Base-by-base conservation (phyloP, 2,797 vertebrate genomes). In the Pipistrellus pipistrellus region DNA sequence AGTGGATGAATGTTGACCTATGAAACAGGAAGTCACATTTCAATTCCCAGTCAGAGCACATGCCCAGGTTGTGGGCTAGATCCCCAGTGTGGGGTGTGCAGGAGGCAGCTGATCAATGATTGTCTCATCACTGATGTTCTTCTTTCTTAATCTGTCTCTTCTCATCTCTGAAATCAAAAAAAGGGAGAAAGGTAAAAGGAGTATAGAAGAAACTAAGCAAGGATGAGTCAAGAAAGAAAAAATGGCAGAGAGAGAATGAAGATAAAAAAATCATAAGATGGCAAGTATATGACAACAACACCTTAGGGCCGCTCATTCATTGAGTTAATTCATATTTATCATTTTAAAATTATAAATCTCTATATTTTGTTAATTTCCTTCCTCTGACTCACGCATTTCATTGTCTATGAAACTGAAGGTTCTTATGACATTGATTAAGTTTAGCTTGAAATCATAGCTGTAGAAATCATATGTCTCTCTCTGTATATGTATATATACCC, bases 261-360 rank as follows among this genome's bases (percentile, higher is more conserved):
- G 84, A 80, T 62, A 41, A 41, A 41, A 41, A 80, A 41, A 80
- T 68, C 68, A 25, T 18, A 48, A 21, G 30, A 68, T 51, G 75
- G 68, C n/a, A 77, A 72, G 73, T 66, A 94, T 59, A 62, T 81
- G 73, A 88, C 38, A 59, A 17, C n/a, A 41, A 51, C n/a, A 72
- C 7, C 57, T 51, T 77, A 80, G 12, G 66, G 38, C 2, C 35
- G 59, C 32, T 76, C 35, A 27, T 55, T 94, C n/a, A 59, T 76
- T 75, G 53, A 75, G 90, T 90, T 69, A 62, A 57, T 92, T 84
- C 62, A 5, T 25, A 35, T 41, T 90, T 82, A 73, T 64, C 59
- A 59, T 38, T 57, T 86, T 57, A 35, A 53, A 21, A n/a, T 81
- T 85, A n/a, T 88, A 57, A 88, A 87, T 21, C 9, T 95, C 64